Evolutionary conservation across 2,888 invertebrate species (phyloP), one percentile per base, ranked within the genome.

Genomic region (Camptogramma bilineatum): DNA sequence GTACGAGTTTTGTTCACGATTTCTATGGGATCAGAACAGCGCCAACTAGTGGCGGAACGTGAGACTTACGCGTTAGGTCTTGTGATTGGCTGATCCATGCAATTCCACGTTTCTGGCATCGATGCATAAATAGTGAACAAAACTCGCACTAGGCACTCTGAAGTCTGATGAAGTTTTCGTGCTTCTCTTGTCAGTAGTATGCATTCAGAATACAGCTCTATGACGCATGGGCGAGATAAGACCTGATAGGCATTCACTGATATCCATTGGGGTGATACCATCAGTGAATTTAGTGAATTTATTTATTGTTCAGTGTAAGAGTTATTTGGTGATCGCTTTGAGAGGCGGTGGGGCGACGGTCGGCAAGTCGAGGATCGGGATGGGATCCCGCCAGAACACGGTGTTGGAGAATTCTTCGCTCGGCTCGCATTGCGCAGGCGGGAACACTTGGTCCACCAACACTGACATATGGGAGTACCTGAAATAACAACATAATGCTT

Each of bases 391-490:
- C 99, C 99, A 99, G 90, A 96, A 99, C 79, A 97, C 96, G 76
- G 98, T 98, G 80, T 96, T 96, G 66, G 97, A 97, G 93, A 95
- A 99, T 80, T 95, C 94, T 77, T 94, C 94, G 79, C 94, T 94
- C 17, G 93, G 90, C 80, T 94, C 94, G 80, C 94, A 94, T 70
- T 88, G 88, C 77, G 96, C 94, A 52, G 97, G 96, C 74, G 99
- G 99, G 91, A 99, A 99, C 87, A 99, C 95, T 89, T 98, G 98
- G 94, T 99, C 99, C 72, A 98, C 99, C 73, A 99, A 95, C 88
- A 97, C 97, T 71, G 97, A 97, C 96, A 99, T 97, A 88, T 97
- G 97, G 66, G 97, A 96, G 92, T 99, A 99, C 84, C 99, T 99
- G 59, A 5, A 53, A 52, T 2, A 58, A 56, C 10, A 55, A 60